Conservation (phyloP, 2,113 vertebrate species). For the Lepisosteus oculatus region DNA sequence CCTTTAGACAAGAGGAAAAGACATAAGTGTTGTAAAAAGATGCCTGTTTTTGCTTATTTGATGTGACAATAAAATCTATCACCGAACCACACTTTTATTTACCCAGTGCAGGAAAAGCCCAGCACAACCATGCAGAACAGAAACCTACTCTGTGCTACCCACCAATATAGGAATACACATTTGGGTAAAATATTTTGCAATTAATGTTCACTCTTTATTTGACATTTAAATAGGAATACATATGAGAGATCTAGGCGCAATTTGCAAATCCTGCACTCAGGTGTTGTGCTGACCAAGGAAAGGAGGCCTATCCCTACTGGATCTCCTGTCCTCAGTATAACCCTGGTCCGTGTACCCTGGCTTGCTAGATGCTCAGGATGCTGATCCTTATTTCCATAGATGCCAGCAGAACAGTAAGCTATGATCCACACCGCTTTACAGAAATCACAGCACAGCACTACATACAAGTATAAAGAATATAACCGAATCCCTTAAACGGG, state of each 20-base stretch:
- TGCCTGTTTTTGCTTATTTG: not conserved
- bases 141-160: not conserved
- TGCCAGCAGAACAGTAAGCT: not conserved
- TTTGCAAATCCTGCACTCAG: not conserved
- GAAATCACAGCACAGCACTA: not conserved
- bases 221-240: not conserved
- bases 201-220: not conserved
- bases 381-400: not conserved
- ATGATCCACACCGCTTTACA: not conserved
- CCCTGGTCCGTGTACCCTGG: not conserved
- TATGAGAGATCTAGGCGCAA: not conserved
- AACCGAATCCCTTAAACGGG: no score
- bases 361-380: not conserved
- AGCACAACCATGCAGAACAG: not conserved
- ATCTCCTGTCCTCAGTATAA: not conserved
- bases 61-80: constrained; percentile 1
- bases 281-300: not conserved
- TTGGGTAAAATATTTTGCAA: not conserved
- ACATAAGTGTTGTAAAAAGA: constrained; percentile 4
- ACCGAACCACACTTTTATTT: not conserved
- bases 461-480: not conserved
- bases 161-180: not conserved
- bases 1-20: not conserved
- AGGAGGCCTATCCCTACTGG: not conserved
- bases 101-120: not conserved